phyloP scores from a whole-genome alignment of 2,797 vertebrate genomes.

The Perodicticus potto region DNA sequence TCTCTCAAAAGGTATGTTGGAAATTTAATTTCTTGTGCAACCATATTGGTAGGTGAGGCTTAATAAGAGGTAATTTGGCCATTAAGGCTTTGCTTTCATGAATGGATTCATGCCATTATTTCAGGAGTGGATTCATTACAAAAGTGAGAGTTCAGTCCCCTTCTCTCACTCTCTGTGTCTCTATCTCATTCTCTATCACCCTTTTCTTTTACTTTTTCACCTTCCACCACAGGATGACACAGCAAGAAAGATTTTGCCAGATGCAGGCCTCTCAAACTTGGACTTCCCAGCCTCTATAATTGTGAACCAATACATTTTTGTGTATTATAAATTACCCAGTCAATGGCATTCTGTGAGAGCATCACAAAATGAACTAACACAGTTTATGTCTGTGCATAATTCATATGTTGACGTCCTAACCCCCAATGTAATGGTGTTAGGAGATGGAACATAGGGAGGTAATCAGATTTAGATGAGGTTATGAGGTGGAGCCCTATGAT shows the following conservation, averaged over 20 bases:
- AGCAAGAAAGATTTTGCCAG: background rate
- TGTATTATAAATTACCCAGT: background rate
- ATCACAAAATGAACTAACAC: background rate
- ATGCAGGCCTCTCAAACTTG: background rate
- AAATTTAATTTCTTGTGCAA: background rate
- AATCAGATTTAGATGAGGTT: background rate
- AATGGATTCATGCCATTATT: background rate
- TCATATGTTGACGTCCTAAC: background rate
- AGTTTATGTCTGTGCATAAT: background rate
- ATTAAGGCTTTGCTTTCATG: background rate
- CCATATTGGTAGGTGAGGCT: background rate
- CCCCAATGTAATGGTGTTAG: background rate
- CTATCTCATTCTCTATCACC: background rate
- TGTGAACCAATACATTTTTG: background rate
- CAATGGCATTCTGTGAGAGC: background rate
- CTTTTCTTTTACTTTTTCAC: background rate
- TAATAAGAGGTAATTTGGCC: background rate
- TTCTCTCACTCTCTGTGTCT: background rate
- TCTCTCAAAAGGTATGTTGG: background rate
- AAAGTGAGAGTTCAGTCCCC: background rate
- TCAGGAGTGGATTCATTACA: background rate
- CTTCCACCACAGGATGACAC: background rate
- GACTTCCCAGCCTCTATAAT: background rate
- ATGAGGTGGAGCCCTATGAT: background rate
- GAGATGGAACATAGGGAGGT: background rate